Evolutionary conservation across 2,797 vertebrate genomes (phyloP), one percentile per base, ranked within the genome.

Genomic region (Manis pentadactyla): DNA sequence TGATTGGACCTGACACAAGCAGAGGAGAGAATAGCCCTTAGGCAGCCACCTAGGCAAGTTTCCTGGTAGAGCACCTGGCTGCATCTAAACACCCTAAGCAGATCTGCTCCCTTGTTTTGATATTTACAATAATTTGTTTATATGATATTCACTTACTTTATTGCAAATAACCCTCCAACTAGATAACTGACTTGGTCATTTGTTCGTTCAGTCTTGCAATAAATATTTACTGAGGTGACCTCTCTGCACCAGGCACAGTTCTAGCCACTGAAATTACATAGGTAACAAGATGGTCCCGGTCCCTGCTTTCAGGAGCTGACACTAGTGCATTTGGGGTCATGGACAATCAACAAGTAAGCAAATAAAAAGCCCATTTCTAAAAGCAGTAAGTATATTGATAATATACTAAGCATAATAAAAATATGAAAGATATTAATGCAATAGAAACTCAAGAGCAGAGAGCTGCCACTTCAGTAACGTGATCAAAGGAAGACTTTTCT

Each of bases 1-100:
- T 96, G 75, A 90, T 87, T 53, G 7, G 66, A 93, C 92, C 51
- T 81, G 66, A 94, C 69, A 84, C 83, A 49, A 57, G 79, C 68
- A 77, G 88, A 83, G 51, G 85, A 87, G 25, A 88, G 31, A 73
- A 34, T 66, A 55, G 61, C 15, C 64, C 61, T 68, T 29, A 19
- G 0, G 6, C 3, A 15, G 42, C 42, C 57, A 81, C 57, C 23
- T 34, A 93, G 49, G 75, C 68, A 42, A 31, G 42, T 51, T 88
- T 92, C 49, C 87, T 31, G 63, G 25, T 11, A n/a, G 7, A 73
- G 78, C 14, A 57, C 14, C 23, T 9, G 6, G 27, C 49, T 18
- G 23, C 37, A 29, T 74, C 31, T 9, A 51, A 94, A n/a, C 1
- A 68, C 4, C 83, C 78, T 75, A 14, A 64, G 23, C 71, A 55